Evolutionary conservation across 2,113 vertebrate genomes (phyloP).

Genomic region (Lipophrys pholis): DNA sequence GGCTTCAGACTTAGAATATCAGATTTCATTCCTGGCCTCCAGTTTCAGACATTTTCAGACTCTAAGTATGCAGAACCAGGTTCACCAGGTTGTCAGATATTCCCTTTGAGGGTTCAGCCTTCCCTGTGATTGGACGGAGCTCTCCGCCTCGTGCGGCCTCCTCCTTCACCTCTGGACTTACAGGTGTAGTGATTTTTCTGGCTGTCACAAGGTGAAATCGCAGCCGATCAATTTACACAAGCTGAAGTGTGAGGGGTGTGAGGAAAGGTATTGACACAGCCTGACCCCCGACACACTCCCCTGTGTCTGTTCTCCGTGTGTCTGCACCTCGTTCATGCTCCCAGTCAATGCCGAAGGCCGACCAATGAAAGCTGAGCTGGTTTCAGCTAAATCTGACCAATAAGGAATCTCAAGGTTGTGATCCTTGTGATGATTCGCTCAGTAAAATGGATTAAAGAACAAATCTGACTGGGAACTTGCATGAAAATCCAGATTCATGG

Average conservation of each 20-base stretch:
- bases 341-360: no score
- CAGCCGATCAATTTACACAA: slow-evolving; percentile 97
- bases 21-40: no score
- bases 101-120: background rate
- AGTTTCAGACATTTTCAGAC: no score
- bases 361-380: slow-evolving; percentile 5
- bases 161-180: slow-evolving; percentile 78
- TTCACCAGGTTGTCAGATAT: no score
- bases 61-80: no score
- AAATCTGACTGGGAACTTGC: background rate
- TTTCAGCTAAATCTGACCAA: slow-evolving; percentile 4
- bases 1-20: no score
- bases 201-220: slow-evolving; percentile 93
- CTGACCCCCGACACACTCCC: slow-evolving; percentile 83
- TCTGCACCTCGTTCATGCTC: no score
- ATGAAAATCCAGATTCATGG: background rate
- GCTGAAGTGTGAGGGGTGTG: slow-evolving; percentile 86
- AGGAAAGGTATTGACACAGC: slow-evolving; percentile 90
- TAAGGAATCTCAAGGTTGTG: background rate
- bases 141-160: background rate
- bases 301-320: slow-evolving; percentile 40
- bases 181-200: slow-evolving; percentile 92
- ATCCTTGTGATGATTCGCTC: background rate
- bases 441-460: background rate
- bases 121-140: slow-evolving; percentile 6